Conservation (phyloP, 2,888 invertebrate genomes). For the Teinopalpus imperialis region DNA sequence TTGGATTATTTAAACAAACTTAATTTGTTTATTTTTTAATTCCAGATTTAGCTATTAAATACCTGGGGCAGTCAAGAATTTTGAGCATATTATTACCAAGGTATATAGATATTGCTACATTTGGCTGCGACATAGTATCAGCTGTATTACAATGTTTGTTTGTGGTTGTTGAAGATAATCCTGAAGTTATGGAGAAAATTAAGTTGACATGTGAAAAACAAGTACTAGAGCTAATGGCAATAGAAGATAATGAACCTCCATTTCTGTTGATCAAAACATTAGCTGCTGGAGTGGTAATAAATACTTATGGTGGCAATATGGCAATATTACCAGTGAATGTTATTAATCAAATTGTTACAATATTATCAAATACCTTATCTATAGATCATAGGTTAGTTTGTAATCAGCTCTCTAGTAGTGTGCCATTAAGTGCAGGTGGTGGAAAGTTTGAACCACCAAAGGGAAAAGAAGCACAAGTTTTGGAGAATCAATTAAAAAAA, state of each 20-base stretch:
- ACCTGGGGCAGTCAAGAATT: conserved; percentile 84
- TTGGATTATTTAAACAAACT: too few species aligned
- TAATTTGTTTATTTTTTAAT: too few species aligned
- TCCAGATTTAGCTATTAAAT: conserved; percentile 83
- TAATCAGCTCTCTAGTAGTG: conserved; percentile 68
- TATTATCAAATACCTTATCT: conserved; percentile 76
- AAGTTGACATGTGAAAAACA: conserved; percentile 69
- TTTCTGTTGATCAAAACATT: conserved; percentile 78
- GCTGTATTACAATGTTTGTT: conserved; percentile 85
- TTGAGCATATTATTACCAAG: conserved; percentile 82
- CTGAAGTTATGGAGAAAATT: conserved; percentile 78
- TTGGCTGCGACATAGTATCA: conserved; percentile 80
- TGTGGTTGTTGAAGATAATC: conserved; percentile 87
- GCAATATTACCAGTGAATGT: conserved; percentile 62
- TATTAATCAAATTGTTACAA: conserved; percentile 71
- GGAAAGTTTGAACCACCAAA: conserved; percentile 54
- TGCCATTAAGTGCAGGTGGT: conserved; percentile 60
- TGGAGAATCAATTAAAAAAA: conserved; percentile 73
- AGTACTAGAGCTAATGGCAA: conserved; percentile 58
- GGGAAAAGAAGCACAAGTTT: conserved; percentile 58
- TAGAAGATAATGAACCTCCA: conserved; percentile 64
- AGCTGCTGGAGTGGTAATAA: conserved; percentile 82
- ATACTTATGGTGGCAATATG: conserved; percentile 70
- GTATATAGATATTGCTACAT: conserved; percentile 81
- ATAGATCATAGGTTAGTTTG: conserved; percentile 77